Evolutionary conservation across 2,797 vertebrate genomes (phyloP), one percentile per base, ranked within the genome.

Genomic region (Lemur catta): DNA sequence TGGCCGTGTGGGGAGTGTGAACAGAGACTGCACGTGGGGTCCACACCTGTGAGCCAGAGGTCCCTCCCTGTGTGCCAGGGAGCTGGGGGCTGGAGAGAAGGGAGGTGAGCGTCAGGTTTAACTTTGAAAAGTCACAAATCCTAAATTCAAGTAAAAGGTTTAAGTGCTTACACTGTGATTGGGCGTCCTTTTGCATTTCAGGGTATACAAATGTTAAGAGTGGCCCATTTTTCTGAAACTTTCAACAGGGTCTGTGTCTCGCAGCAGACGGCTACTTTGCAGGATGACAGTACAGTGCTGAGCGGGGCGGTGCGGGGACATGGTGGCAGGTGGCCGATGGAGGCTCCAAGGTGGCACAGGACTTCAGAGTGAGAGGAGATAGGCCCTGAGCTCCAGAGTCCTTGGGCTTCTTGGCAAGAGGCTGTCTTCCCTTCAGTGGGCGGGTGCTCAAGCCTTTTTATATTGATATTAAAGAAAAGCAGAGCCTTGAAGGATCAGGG

Each of bases 271-370:
- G 30, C 33, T 24, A 12, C 48, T 55, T 65, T 14, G 63, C 48
- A 72, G 17, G 48, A 13, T 15, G 30, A 12, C 3, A 9, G 85
- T 20, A 55, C 0, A 1, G 41, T 35, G 46, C 67, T 43, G 57
- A 72, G 52, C 28, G 28, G n/a, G 38, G 48, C 15, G 7, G 1
- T 2, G 20, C 10, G 6, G 7, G 43, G 7, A 1, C 17, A 1
- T 0, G 2, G 2, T 11, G 41, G 26, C 41, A 30, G 38, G 50
- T 50, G 38, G 28, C 35, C 0, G 1, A 26, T 24, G 8, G 30
- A 24, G 43, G 26, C 35, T 18, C 28, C 17, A 6, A 33, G 15
- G 13, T 6, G 4, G 38, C 41, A 12, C 28, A 13, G 50, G 33
- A 13, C 26, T 30, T 74, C 26, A 74, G 82, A 14, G 43, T 0